These are phyloP conservation scores for Cyphomyrus plagiostoma DNA, from an alignment of 2,113 vertebrate species.

Conservation along the genomic window DNA sequence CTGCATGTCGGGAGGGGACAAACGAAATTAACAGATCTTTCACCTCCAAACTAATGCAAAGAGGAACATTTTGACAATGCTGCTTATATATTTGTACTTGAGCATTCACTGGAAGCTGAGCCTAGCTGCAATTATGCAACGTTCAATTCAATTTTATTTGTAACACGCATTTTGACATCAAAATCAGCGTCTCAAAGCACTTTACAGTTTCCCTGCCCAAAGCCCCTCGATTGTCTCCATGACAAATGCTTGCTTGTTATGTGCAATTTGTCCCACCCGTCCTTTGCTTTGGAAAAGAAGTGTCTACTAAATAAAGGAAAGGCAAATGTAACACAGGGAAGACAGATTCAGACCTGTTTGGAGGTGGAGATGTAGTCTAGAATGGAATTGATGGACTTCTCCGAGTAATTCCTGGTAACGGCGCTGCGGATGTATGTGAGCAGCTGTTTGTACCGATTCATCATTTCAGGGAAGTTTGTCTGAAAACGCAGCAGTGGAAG, in stretches of 20 bases:
- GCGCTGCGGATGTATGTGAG: constrained; percentile 84
- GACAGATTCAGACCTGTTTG: constrained; percentile 80
- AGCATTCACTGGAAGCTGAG: background rate
- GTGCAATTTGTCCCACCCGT: background rate
- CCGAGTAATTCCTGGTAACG: constrained; percentile 97
- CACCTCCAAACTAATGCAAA: background rate
- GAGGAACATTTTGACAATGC: background rate
- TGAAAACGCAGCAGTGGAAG: constrained; percentile 39
- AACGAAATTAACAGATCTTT: no score
- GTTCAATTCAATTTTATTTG: background rate
- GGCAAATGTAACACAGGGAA: background rate
- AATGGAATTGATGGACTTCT: constrained; percentile 99
- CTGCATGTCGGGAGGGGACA: no score
- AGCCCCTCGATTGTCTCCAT: background rate
- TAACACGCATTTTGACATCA: background rate
- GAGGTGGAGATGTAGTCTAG: constrained; percentile 99
- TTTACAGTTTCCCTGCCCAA: background rate
- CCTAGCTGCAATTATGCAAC: background rate
- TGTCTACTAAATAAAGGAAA: background rate
- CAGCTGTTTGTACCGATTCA: constrained; percentile 97
- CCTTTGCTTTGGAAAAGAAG: background rate
- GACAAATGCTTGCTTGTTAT: background rate
- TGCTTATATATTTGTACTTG: background rate
- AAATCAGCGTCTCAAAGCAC: background rate
- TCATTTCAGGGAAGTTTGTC: constrained; percentile 99